Evolutionary conservation across 2,797 vertebrate species (phyloP).

Genomic region (Argyrosomus regius): DNA sequence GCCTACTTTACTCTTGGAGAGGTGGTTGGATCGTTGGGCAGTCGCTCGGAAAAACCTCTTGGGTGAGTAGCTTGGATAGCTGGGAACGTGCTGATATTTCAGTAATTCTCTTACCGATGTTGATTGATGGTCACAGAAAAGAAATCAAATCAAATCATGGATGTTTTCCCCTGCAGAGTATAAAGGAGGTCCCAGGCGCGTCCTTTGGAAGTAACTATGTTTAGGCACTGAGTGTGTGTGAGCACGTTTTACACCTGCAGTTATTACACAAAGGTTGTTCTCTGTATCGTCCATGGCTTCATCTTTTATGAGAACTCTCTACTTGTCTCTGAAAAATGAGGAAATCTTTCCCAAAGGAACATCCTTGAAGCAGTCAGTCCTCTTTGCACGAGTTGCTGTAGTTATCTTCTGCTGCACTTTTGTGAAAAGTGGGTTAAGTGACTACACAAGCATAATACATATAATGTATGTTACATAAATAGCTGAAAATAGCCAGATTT

Average conservation of each 20-base stretch:
- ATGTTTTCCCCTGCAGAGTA: background rate
- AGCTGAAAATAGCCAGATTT: background rate
- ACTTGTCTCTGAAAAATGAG: background rate
- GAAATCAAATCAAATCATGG: background rate
- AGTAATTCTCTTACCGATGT: constrained; percentile 4
- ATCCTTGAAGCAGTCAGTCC: background rate
- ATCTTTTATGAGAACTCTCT: background rate
- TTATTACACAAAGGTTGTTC: background rate
- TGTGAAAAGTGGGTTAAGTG: background rate
- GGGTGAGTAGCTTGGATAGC: constrained; percentile 86
- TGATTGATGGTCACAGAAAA: constrained; percentile 13
- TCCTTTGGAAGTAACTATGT: constrained; percentile 9
- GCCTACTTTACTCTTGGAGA: constrained; percentile 94
- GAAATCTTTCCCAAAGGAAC: background rate
- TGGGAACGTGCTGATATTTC: background rate
- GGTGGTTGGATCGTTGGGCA: constrained; percentile 95
- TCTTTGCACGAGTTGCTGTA: background rate
- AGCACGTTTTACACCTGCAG: background rate
- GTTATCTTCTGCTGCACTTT: background rate
- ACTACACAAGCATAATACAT: background rate
- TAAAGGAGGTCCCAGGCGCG: background rate
- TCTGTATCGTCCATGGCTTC: background rate
- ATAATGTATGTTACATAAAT: background rate
- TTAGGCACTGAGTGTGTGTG: background rate
- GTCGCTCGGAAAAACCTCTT: constrained; percentile 93